These are phyloP conservation scores for Poeciliopsis turneri DNA, from an alignment of 2,797 vertebrate genomes.

Conservation along the genomic window DNA sequence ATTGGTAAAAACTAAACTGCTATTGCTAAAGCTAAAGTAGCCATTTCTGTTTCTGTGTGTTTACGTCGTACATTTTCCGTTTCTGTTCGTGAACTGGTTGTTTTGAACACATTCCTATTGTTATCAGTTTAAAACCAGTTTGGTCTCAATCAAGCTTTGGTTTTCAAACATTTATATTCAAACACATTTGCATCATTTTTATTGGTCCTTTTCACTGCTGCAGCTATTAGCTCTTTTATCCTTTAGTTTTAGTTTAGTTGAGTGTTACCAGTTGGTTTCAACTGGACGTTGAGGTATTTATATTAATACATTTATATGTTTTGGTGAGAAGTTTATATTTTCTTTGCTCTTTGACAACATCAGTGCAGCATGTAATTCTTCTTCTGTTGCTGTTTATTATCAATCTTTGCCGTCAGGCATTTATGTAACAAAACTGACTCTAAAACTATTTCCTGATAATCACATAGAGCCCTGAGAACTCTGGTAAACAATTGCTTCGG, in stretches of 20 bases:
- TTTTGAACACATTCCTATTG: not conserved
- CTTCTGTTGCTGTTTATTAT: not conserved
- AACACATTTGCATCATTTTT: not conserved
- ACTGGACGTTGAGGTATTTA: not conserved
- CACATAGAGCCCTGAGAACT: not conserved
- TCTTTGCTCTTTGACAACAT: too few relatives aligned
- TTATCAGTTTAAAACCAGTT: not conserved
- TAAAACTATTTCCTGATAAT: not conserved
- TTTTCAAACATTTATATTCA: not conserved
- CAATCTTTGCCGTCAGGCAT: not conserved
- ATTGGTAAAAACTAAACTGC: too few relatives aligned
- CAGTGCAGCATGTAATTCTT: not conserved
- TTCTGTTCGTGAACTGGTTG: not conserved
- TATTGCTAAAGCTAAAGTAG: too few relatives aligned
- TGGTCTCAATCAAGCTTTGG: not conserved
- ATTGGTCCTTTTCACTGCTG: not conserved
- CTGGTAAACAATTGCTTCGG: not conserved
- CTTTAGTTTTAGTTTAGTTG: not conserved
- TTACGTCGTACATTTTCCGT: too few relatives aligned
- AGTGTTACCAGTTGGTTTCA: not conserved
- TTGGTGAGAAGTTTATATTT: not conserved
- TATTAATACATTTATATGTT: not conserved
- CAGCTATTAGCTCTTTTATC: not conserved
- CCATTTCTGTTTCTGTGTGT: too few relatives aligned
- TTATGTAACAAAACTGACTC: not conserved